Base-by-base conservation (phyloP, 2,797 vertebrate genomes). In the Schizopygopsis pylzovi region DNA sequence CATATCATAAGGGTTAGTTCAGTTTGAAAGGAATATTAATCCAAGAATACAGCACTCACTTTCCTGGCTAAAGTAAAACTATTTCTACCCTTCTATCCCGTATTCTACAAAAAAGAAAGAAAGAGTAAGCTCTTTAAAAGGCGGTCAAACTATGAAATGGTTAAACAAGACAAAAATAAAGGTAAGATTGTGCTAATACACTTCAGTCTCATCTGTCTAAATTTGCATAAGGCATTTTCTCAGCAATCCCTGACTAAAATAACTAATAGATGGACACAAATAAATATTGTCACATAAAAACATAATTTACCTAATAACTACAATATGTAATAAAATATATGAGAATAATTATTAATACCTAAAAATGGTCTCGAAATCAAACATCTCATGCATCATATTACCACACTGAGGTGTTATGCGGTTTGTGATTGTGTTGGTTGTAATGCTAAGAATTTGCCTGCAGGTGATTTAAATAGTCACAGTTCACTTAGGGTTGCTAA, bases 1-100 rank as follows among this genome's bases (percentile, higher is more conserved):
- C 87, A 92, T 90, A 91, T 86, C 85, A 68, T 88, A 90, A 79
- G 77, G 83, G 92, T 95, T 95, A 94, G 92, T 94, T 87, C 90
- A 92, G 89, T 92, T 85, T 91, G 90, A 81, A 86, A 86, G 65
- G 10, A 76, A 79, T 75, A 68, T 56, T 79, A 43, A 79, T 85
- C 9, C 33, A 68, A 56, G 41, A 59, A 61, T 86, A 79, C 67
- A 81, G 85, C 54, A 67, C 52, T 65, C 13, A 75, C 84, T 83
- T 59, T 81, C n/a, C 63, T 84, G 72, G 25, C 56, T 79, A 79
- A 83, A 75, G 20, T 65, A n/a, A 70, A 79, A 25, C 13, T 49
- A 84, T 71, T 81, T 73, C 65, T 79, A 80, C 22, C 6, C n/a
- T 45, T 75, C 41, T 54, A 70, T 18, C 28, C 20, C 39, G 77